Evolutionary conservation across 2,888 invertebrate genomes (phyloP), one percentile per base, ranked within the genome.

Genomic region (Pheosia gnoma): DNA sequence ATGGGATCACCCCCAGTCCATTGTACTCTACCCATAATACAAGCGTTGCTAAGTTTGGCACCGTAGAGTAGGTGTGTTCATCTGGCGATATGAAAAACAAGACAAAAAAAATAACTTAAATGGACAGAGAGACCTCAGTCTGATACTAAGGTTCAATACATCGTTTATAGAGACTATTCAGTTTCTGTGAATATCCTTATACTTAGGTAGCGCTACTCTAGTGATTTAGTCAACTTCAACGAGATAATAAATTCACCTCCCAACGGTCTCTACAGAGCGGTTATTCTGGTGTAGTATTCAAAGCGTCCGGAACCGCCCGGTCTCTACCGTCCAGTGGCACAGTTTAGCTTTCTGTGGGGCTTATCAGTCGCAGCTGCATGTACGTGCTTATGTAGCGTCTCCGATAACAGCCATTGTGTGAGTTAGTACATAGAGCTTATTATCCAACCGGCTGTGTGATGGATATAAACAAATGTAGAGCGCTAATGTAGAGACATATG

Each of bases 231-330:
- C n/a, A 47, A 11, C 47, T 47, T 9, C 9, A 4, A 4, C 10
- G 1, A n/a, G 5, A 47, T 47, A n/a, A 47, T 47, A 47, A 47
- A n/a, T 47, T 9, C 41, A 41, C 41, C 41, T 41, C n/a, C 47
- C 47, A 47, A n/a, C 11, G 47, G 47, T 47, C 47, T 47, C 47
- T 47, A 47, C 10, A 10, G 11, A 10, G 11, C 47, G 47, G 47
- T 5, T 47, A 11, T 47, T 47, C 47, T n/a, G 47, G 47, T n/a
- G 47, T n/a, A n/a, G 11, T 11, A 47, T 47, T 47, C 47, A 47
- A 47, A 47, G n/a, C n/a, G 47, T n/a, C 45, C 47, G 47, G 47
- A 47, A n/a, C 47, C 47, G n/a, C n/a, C 47, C 47, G 47, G 11
- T 47, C 47, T 47, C 47, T 47, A 47, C 45, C 45, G 8, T 9